phyloP scores from a whole-genome alignment of 2,113 vertebrate species.

The Phalacrocorax carbo region DNA sequence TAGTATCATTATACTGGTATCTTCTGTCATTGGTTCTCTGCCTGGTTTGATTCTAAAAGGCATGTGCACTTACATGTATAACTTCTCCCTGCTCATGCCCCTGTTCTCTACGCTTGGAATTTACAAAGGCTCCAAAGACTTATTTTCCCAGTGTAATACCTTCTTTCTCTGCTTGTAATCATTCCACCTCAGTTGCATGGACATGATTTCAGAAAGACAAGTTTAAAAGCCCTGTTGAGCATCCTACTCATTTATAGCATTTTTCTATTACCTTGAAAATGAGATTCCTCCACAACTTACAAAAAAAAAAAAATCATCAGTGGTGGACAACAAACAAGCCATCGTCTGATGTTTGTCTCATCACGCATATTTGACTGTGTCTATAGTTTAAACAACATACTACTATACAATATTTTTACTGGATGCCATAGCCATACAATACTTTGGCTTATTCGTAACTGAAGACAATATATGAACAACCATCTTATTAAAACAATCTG shows the following conservation, averaged over 20 bases:
- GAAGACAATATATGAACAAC: background rate
- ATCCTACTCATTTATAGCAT: background rate
- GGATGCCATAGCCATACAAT: background rate
- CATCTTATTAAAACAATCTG: background rate
- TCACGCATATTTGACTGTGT: background rate
- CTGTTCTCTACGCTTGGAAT: background rate
- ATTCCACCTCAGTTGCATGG: background rate
- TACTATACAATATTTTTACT: background rate
- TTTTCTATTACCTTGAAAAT: background rate
- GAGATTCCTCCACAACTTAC: background rate
- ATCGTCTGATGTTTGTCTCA: background rate
- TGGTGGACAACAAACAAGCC: background rate
- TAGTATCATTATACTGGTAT: background rate
- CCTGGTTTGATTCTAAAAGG: background rate
- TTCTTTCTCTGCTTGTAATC: background rate
- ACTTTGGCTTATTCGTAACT: background rate
- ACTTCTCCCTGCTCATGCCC: background rate
- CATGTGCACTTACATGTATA: rapidly evolving
- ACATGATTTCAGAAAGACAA: background rate
- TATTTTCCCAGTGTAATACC: background rate
- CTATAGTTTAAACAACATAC: background rate
- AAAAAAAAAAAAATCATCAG: background rate
- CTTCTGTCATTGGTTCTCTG: background rate
- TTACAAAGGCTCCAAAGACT: background rate
- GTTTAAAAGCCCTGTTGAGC: background rate